These are phyloP conservation scores for Drosophila sordidula DNA, from an alignment of 2,888 invertebrate species.

Conservation along the genomic window DNA sequence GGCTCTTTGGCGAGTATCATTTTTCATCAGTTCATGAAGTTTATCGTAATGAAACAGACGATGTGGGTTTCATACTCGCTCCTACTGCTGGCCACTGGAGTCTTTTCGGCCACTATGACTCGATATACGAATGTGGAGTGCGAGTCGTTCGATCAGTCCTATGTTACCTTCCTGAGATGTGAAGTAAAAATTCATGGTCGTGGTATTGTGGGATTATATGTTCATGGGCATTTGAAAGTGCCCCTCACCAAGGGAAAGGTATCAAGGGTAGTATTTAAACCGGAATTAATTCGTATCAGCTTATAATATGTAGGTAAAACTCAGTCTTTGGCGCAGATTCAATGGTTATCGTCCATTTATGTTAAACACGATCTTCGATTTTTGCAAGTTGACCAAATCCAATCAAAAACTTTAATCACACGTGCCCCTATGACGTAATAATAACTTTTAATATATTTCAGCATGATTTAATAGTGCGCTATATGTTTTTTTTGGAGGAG, in stretches of 20 bases:
- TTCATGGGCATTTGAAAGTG: background rate
- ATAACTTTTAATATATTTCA: background rate
- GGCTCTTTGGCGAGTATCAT: background rate
- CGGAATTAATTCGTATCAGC: background rate
- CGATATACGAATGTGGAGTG: constrained; percentile 28
- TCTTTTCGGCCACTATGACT: background rate
- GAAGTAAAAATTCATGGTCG: constrained; percentile 20
- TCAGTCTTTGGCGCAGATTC: constrained; percentile 14
- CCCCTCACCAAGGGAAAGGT: constrained; percentile 13
- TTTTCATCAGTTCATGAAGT: background rate
- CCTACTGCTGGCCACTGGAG: background rate
- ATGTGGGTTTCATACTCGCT: background rate
- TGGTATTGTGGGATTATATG: constrained; percentile 13
- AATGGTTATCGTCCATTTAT: constrained; percentile 34
- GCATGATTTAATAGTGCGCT: constrained; percentile 17
- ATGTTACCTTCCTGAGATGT: constrained; percentile 2
- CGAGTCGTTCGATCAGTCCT: constrained; percentile 7
- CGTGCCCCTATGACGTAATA: constrained; percentile 32
- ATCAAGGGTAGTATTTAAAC: background rate
- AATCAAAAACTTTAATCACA: constrained; percentile 12
- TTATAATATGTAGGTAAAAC: constrained; percentile 14
- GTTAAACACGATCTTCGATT: constrained; percentile 23
- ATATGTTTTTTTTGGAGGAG: constrained; percentile 11
- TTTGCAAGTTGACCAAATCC: constrained; percentile 7
- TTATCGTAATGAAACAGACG: background rate